Evolutionary conservation across 37 sponge, comb jelly and placozoan genomes (phyloP).

Genomic region (Halichondria panicea): DNA sequence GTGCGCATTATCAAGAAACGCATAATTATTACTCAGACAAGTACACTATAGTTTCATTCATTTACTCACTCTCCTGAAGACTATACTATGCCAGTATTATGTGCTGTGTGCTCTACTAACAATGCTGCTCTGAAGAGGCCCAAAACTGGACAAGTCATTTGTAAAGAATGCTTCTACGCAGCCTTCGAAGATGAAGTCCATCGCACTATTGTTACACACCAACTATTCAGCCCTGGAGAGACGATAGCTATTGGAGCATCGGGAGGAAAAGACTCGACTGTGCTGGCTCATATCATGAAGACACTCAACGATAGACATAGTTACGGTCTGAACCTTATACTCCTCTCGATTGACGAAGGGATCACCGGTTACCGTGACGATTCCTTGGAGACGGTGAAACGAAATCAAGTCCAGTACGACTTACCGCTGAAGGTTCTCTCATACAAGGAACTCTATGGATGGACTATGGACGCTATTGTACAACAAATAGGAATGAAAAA

Average conservation of each 20-base stretch:
- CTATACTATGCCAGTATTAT: constrained; percentile 54
- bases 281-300: constrained; percentile 93
- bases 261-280: constrained; percentile 99
- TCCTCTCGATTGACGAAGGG: constrained; percentile 96
- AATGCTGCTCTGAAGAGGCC: constrained; percentile 87
- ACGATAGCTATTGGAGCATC: constrained; percentile 88
- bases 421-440: constrained; percentile 93
- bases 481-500: constrained; percentile 90
- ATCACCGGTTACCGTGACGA: constrained; percentile 98
- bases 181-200: constrained; percentile 92
- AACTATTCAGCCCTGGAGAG: constrained; percentile 83
- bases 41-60: too few relatives aligned
- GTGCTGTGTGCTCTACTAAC: constrained; percentile 65
- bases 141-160: constrained; percentile 89
- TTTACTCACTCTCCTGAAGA: too few relatives aligned
- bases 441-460: constrained; percentile 96
- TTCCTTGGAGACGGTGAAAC: constrained; percentile 92
- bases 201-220: constrained; percentile 72
- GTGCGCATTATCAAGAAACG: too few relatives aligned
- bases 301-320: constrained; percentile 86
- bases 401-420: constrained; percentile 86
- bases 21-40: too few relatives aligned
- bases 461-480: constrained; percentile 99
- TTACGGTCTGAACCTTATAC: constrained; percentile 85
- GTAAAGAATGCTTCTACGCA: constrained; percentile 88